Conservation (phyloP, 2,113 vertebrate species). For the Nyctereutes procyonoides region DNA sequence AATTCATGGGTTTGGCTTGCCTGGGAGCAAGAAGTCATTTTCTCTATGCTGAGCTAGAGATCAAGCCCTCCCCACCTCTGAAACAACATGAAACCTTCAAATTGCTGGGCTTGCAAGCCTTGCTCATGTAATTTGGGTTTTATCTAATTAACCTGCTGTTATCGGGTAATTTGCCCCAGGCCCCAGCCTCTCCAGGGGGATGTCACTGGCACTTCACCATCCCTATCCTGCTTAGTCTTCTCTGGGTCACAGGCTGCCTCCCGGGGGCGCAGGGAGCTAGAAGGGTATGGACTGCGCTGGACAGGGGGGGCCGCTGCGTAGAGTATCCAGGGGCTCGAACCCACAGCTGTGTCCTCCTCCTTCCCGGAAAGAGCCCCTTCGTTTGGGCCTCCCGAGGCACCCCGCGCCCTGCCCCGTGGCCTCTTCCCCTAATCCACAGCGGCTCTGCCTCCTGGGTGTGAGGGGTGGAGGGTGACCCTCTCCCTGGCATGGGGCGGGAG, state of each 20-base stretch:
- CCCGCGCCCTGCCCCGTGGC: too few relatives aligned
- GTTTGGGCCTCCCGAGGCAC: background rate
- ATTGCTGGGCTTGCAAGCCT: constrained; percentile 82
- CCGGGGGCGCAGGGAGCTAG: background rate
- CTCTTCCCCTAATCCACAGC: background rate
- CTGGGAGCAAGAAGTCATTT: constrained; percentile 84
- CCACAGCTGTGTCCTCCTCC: background rate
- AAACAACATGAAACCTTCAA: constrained; percentile 82
- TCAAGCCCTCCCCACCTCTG: constrained; percentile 71
- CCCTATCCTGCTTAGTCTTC: constrained; percentile 11
- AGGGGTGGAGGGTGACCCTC: background rate
- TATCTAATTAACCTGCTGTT: constrained; percentile 82
- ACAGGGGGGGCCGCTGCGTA: background rate
- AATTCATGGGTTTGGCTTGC: constrained; percentile 82
- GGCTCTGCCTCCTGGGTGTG: background rate
- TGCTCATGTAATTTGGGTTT: constrained; percentile 81
- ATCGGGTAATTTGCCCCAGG: constrained; percentile 74
- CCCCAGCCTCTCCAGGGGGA: constrained; percentile 55
- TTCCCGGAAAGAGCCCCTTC: background rate
- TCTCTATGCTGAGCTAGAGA: constrained; percentile 79
- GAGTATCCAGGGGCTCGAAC: background rate
- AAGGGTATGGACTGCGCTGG: background rate
- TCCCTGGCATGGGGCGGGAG: background rate
- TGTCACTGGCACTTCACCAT: constrained; percentile 17
- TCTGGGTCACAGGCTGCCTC: background rate